Conservation (phyloP, 2,113 vertebrate genomes). For the Nyctereutes procyonoides region DNA sequence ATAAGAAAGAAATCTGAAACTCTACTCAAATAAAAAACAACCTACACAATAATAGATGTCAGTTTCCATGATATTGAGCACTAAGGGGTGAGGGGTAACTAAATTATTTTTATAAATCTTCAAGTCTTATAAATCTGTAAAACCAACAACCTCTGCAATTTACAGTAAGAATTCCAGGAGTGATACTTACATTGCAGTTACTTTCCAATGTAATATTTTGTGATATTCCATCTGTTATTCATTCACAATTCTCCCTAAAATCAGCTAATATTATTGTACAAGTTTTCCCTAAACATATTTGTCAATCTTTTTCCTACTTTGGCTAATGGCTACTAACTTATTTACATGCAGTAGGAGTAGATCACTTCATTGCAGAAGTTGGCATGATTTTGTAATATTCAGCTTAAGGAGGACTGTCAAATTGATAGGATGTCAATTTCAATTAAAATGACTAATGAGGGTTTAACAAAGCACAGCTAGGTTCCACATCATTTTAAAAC, state of each 20-base stretch:
- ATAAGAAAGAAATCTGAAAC: slow-evolving; percentile 1
- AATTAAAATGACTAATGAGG: slow-evolving; percentile 38
- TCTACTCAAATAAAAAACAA: background rate
- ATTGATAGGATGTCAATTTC: slow-evolving; percentile 41
- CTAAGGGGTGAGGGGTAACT: background rate
- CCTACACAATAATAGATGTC: background rate
- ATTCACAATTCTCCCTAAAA: slow-evolving; percentile 6
- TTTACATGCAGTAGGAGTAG: background rate
- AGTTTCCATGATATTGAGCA: background rate
- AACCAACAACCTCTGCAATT: slow-evolving; percentile 28
- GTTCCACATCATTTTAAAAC: slow-evolving; percentile 25
- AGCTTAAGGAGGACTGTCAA: slow-evolving; percentile 22
- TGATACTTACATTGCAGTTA: background rate
- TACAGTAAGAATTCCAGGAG: background rate
- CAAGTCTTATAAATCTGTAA: background rate
- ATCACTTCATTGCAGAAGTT: background rate
- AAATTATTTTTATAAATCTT: slow-evolving; percentile 11
- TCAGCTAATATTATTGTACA: background rate
- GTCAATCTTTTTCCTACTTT: background rate
- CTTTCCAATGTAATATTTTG: background rate
- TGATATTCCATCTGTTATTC: background rate
- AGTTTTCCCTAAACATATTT: background rate
- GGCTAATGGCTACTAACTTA: slow-evolving; percentile 23
- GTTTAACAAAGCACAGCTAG: slow-evolving; percentile 39
- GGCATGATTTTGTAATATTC: background rate